These are phyloP conservation scores for Gila orcuttii DNA, from an alignment of 2,113 vertebrate genomes.

Conservation along the genomic window DNA sequence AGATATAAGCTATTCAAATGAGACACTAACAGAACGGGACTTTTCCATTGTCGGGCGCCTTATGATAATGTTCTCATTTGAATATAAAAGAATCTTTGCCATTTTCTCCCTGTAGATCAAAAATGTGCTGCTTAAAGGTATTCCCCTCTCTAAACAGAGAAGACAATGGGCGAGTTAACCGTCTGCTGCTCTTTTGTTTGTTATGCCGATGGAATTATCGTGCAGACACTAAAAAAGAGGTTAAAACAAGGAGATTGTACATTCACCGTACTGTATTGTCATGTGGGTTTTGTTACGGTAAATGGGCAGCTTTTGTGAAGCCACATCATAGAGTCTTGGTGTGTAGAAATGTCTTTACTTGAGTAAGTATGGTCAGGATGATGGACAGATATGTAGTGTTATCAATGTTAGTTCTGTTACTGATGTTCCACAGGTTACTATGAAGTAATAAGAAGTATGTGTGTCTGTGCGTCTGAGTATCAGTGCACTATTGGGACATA, in stretches of 20 bases:
- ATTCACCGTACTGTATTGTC: conserved; percentile 13
- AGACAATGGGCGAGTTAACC: conserved; percentile 75
- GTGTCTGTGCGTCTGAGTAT: too few relatives aligned
- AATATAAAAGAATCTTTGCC: conserved; percentile 78
- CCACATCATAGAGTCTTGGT: neutral
- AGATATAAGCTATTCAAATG: conserved; percentile 83
- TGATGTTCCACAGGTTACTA: too few relatives aligned
- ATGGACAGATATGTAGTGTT: neutral
- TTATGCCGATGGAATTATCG: conserved; percentile 51
- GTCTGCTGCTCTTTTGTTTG: conserved; percentile 63
- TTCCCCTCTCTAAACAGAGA: conserved; percentile 74
- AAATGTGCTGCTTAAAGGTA: conserved; percentile 66
- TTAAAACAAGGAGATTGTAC: conserved; percentile 56
- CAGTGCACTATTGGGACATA: too few relatives aligned
- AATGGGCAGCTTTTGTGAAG: neutral
- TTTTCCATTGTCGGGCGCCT: conserved; percentile 74
- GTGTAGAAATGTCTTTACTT: neutral
- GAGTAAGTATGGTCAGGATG: neutral
- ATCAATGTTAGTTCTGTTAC: neutral
- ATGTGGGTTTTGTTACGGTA: conserved; percentile 54
- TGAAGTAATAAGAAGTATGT: too few relatives aligned
- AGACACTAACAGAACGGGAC: conserved; percentile 77
- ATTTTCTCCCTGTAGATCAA: conserved; percentile 70
- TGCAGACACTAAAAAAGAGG: conserved; percentile 43
- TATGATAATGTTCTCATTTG: conserved; percentile 83